Percentiles rank a stretch among this genome's conserved stretches.
phyloP scores from a whole-genome alignment of 2,888 invertebrate genomes.

The Aphrophora alni region DNA sequence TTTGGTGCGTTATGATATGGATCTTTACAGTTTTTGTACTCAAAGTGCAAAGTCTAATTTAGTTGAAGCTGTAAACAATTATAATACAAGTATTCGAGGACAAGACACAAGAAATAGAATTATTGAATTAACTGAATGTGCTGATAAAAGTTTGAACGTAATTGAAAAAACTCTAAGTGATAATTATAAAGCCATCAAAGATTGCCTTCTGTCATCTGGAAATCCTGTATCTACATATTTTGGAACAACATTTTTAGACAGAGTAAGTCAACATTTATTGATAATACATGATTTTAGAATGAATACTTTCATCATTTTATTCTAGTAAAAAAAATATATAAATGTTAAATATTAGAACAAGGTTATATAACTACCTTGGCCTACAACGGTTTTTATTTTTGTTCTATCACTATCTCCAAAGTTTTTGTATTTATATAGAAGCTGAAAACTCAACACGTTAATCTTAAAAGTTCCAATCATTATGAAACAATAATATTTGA shows the following conservation, averaged over 20 bases:
- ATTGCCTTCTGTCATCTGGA: neutral
- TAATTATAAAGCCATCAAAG: neutral
- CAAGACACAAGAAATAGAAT: neutral
- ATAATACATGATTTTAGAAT: too few species aligned
- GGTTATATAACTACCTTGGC: too few species aligned
- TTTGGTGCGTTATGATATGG: neutral
- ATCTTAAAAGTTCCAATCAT: too few species aligned
- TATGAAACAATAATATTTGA: too few species aligned
- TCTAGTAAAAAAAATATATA: too few species aligned
- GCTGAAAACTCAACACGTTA: too few species aligned
- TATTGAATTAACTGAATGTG: neutral
- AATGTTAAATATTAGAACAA: too few species aligned
- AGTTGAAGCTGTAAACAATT: neutral
- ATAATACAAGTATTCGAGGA: neutral
- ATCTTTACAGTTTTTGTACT: neutral
- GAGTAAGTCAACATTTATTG: neutral
- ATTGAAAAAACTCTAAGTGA: neutral
- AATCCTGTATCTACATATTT: neutral
- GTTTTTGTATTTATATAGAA: too few species aligned
- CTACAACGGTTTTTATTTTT: too few species aligned
- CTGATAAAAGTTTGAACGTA: neutral
- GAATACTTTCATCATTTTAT: too few species aligned
- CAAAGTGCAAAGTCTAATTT: neutral
- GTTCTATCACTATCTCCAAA: too few species aligned
- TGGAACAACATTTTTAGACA: neutral